These are phyloP conservation scores for Temnothorax ravouxi DNA, from an alignment of 2,888 invertebrate genomes.

Conservation along the genomic window DNA sequence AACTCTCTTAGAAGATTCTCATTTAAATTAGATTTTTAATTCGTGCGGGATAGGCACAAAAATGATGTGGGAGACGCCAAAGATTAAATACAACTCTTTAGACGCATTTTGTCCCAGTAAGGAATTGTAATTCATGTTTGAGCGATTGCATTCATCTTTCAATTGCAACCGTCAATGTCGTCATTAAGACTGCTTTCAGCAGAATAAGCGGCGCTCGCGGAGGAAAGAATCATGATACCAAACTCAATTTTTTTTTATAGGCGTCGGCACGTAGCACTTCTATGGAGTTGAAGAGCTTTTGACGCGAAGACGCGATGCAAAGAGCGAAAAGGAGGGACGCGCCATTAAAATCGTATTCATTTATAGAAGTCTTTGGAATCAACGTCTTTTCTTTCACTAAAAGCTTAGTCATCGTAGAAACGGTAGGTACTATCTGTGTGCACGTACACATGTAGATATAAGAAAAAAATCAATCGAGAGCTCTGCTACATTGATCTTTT, in stretches of 20 bases:
- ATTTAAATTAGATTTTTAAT: background rate
- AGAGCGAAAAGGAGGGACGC: constrained; percentile 33
- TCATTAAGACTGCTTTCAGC: constrained; percentile 42
- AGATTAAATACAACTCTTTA: background rate
- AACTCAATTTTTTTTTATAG: constrained; percentile 42
- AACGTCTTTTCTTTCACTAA: constrained; percentile 41
- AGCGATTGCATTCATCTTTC: constrained; percentile 33
- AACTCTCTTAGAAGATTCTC: background rate
- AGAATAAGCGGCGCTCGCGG: constrained; percentile 11
- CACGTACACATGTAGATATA: background rate
- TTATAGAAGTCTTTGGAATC: constrained; percentile 60
- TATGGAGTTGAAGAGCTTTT: constrained; percentile 23
- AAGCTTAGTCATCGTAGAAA: background rate
- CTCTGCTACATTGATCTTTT: background rate
- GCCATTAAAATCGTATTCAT: constrained; percentile 73
- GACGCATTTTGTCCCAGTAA: constrained; percentile 16
- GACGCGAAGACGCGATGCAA: constrained; percentile 23
- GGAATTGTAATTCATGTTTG: constrained; percentile 23
- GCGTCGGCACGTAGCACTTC: constrained; percentile 3
- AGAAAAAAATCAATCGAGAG: constrained; percentile 8
- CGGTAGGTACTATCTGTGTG: constrained; percentile 4
- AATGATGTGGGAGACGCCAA: background rate
- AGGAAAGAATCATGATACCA: constrained; percentile 24
- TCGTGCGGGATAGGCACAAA: background rate
- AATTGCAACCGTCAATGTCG: constrained; percentile 37